Evolutionary conservation across 2,113 vertebrate genomes (phyloP).

Genomic region (Urocynchramus pylzowi): DNA sequence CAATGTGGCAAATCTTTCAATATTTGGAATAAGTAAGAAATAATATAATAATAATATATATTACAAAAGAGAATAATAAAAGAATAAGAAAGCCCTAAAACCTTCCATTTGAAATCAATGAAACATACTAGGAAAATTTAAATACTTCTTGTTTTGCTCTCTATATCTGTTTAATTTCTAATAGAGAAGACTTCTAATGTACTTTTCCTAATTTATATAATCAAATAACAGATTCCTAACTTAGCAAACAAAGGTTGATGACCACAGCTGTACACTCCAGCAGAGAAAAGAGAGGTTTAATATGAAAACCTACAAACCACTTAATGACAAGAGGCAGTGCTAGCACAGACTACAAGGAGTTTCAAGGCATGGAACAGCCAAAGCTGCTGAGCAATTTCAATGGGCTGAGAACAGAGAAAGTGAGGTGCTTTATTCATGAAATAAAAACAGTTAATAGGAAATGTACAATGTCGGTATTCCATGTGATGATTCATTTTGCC

Average conservation of each 20-base stretch:
- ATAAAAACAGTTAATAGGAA: background rate
- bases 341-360: background rate
- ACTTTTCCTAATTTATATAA: background rate
- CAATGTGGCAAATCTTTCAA: background rate
- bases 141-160: background rate
- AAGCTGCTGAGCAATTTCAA: background rate
- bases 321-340: background rate
- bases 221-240: background rate
- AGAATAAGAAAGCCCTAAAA: background rate
- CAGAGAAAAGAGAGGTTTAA: background rate
- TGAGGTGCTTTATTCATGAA: background rate
- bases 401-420: background rate
- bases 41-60: no score
- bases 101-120: background rate
- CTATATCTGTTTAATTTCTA: background rate
- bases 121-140: background rate
- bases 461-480: background rate
- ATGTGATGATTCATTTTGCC: background rate
- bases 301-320: background rate
- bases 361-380: background rate
- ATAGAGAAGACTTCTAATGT: background rate
- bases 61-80: background rate
- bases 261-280: background rate
- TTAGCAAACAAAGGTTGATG: background rate
- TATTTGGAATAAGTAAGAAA: background rate